Evolutionary conservation across 2,113 vertebrate genomes (phyloP).

Genomic region (Ptychochromis oligacanthus): DNA sequence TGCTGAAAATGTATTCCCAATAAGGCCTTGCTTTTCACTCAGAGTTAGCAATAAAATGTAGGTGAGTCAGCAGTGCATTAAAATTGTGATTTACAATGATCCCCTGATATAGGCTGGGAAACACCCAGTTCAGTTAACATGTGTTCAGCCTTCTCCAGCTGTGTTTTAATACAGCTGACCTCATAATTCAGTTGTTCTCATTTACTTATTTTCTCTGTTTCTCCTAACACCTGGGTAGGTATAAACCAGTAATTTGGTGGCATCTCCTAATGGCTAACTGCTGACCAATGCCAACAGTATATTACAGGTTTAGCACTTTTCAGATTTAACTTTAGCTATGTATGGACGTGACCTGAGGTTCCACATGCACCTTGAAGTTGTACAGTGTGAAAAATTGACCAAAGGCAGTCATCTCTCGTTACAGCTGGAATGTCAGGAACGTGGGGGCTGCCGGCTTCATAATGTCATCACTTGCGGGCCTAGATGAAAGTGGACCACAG

Average conservation of each 20-base stretch:
- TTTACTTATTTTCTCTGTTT: background rate
- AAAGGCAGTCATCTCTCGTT: background rate
- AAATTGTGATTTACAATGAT: too few species aligned
- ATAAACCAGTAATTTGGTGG: background rate
- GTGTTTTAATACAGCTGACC: background rate
- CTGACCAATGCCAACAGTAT: background rate
- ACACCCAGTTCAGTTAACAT: background rate
- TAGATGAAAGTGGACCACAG: conserved; percentile 21
- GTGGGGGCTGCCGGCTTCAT: conserved; percentile 13
- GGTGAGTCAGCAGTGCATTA: too few species aligned
- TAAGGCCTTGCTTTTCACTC: background rate
- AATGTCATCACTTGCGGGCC: conserved; percentile 29
- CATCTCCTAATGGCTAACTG: background rate
- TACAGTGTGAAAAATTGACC: background rate
- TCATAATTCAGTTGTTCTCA: background rate
- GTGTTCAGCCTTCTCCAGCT: background rate
- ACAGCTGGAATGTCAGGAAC: conserved; percentile 51
- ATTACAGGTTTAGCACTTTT: background rate
- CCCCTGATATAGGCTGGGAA: background rate
- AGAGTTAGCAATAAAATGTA: too few species aligned
- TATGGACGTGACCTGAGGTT: background rate
- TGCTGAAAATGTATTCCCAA: too few species aligned
- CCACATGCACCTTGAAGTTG: background rate
- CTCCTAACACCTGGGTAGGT: background rate
- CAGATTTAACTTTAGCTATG: background rate